Evolutionary conservation across 2,888 invertebrate species (phyloP).

Genomic region (Pyrgus malvae): DNA sequence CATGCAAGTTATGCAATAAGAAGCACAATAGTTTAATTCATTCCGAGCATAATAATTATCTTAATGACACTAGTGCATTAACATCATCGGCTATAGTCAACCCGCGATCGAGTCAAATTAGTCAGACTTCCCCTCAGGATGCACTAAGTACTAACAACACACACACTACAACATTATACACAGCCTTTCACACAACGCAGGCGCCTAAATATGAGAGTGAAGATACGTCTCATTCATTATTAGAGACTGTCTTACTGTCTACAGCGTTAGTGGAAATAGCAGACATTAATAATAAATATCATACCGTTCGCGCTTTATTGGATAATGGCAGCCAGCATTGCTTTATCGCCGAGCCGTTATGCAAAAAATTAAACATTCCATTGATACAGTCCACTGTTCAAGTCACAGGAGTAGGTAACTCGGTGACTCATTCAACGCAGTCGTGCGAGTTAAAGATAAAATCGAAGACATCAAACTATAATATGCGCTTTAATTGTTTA

Average conservation of each 20-base stretch:
- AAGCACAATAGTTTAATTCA: slow-evolving; percentile 31
- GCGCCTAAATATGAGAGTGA: slow-evolving; percentile 1
- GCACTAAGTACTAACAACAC: not conserved
- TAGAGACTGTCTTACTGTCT: slow-evolving; percentile 31
- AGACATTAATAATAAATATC: slow-evolving; percentile 27
- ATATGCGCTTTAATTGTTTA: slow-evolving; percentile 28
- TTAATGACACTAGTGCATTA: not conserved
- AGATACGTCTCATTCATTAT: slow-evolving; percentile 14
- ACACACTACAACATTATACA: slow-evolving; percentile 6
- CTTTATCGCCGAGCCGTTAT: slow-evolving; percentile 28
- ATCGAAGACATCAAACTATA: slow-evolving; percentile 8
- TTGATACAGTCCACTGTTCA: slow-evolving; percentile 27
- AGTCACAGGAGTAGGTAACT: slow-evolving; percentile 30
- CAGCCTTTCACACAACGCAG: slow-evolving; percentile 11
- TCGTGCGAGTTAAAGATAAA: not conserved
- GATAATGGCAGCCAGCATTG: slow-evolving; percentile 36
- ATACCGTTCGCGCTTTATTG: slow-evolving; percentile 30
- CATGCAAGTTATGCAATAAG: slow-evolving; percentile 27
- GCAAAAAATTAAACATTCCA: slow-evolving; percentile 24
- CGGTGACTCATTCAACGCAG: slow-evolving; percentile 11
- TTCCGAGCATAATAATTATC: no score
- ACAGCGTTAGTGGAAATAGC: slow-evolving; percentile 34
- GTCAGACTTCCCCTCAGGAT: not conserved
- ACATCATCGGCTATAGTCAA: not conserved
- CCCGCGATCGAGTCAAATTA: no score